Evolutionary conservation across 2,113 vertebrate genomes (phyloP), one percentile per base, ranked within the genome.

Genomic region (Podarcis cretensis): DNA sequence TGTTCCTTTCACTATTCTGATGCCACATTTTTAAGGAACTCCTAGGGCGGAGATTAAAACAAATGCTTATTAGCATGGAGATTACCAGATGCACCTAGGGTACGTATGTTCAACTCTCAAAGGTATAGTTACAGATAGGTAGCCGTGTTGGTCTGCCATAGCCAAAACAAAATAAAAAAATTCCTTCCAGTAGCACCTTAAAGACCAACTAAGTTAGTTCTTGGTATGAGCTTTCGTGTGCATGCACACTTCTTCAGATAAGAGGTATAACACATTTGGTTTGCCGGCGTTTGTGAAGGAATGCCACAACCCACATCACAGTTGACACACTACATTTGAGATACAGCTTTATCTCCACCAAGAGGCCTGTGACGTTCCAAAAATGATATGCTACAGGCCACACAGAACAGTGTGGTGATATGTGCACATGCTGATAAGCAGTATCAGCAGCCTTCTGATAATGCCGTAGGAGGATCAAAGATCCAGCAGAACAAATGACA

Each of bases 61-160:
- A 27, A 66, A n/a, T 2, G 0, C 40, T 78, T 63, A 43, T 27
- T 20, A 86, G 71, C 71, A 89, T 3, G 1, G 37, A 88, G 32
- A 66, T 5, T 16, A 27, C 0, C 0, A 8, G 12, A 21, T 23
- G 3, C n/a, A n/a, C 54, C 27, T 37, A 20, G 32, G 12, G 20
- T 8, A 0, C 0, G 3, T 37, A 88, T 32, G 74, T 25, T 25
- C 20, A 10, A 23, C 21, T 35, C 90, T 32, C 21, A 82, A 66
- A 69, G 10, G 13, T 35, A 30, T 0, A 2, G n/a, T n/a, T n/a
- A n/a, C n/a, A n/a, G n/a, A n/a, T n/a, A n/a, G n/a, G n/a, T n/a
- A n/a, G n/a, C n/a, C n/a, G n/a, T n/a, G n/a, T n/a, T n/a, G n/a
- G n/a, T n/a, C n/a, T n/a, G n/a, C n/a, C n/a, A n/a, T n/a, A n/a